Evolutionary conservation across 2,113 vertebrate species (phyloP), one percentile per base, ranked within the genome.

Genomic region (Serinus canaria): DNA sequence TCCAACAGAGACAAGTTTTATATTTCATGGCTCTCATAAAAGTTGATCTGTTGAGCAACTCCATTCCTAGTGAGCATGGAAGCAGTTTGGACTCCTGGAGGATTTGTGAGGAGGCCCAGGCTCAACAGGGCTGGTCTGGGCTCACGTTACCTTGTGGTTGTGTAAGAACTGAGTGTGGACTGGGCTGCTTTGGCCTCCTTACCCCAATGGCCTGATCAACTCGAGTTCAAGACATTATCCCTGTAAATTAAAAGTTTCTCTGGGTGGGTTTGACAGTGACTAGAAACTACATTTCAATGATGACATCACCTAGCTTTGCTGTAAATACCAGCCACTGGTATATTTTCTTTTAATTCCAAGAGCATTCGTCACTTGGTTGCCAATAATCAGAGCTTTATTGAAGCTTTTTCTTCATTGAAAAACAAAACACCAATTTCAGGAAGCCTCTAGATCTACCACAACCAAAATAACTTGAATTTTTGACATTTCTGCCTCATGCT

Each of bases 151-250:
- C 30, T 10, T 18, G 35, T 35, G 23, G 6, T 44, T 55, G 37
- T 39, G n/a, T 23, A 25, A 76, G 21, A 7, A 8, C 33, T 1
- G 1, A 74, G 46, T 0, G 1, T 39, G 53, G 66, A 63, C 28
- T 20, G 23, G 17, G 31, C 7, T 66, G 4, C 70, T 66, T 49
- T 14, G 6, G 60, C 33, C 47, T 31, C 67, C 80, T 37, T 41
- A 20, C 3, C 13, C 18, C 28, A 11, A 5, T 39, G 47, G 11
- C 19, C 43, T 50, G 24, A 17, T 9, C n/a, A 39, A 19, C 24
- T n/a, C 15, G 25, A 64, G 39, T 46, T 74, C 39, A 73, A 83
- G 5, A 10, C 2, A 24, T 64, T 52, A 33, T 18, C 44, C 24
- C 46, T 33, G 11, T 44, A 43, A 19, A 11, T 76, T 44, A 60